Evolutionary conservation across 1,140 invertebrate genomes (phyloP), one percentile per base, ranked within the genome.

Genomic region (Drosophila paulistorum): DNA sequence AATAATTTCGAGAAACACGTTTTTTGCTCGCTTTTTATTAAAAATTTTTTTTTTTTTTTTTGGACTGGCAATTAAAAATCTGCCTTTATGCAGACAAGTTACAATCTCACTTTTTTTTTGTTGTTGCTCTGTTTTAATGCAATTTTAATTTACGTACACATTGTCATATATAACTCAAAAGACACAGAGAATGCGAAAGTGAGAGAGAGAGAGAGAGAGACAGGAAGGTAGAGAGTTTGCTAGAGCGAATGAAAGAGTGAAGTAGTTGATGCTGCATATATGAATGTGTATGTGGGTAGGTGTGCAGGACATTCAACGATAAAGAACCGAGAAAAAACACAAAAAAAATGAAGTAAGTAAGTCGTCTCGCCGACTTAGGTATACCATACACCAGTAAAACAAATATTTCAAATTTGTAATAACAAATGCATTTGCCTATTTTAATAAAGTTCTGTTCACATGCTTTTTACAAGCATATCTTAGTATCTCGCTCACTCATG

Each of bases 81-180:
- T 82, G 82, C 75, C 74, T 76, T 86, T 86, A 86, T 78, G 78
- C 73, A 69, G 74, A 68, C 81, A 68, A 70, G 77, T 72, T 71
- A 64, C 78, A 87, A 81, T 79, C 68, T 68, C 69, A 75, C 83
- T 74, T 48, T 62, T 72, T 63, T 67, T 64, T 17, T 17, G 17
- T 17, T 26, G 23, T 35, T 66, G 60, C 61, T 62, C 65, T 68
- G 81, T 85, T 81, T 83, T 68, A 76, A 74, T 80, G 80, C 76
- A 83, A 83, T 87, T 87, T 87, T 83, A 89, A 87, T 89, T 87
- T 87, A 86, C 72, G 83, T 77, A 79, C 79, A 80, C 71, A 84
- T 77, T 89, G 84, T 87, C 84, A 83, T 77, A 82, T 71, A 85
- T 71, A 85, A 74, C 68, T 80, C 82, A 71, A 75, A 69, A 37